Base-by-base conservation (phyloP, 2,888 invertebrate species). In the Cremastinae sp. region DNA sequence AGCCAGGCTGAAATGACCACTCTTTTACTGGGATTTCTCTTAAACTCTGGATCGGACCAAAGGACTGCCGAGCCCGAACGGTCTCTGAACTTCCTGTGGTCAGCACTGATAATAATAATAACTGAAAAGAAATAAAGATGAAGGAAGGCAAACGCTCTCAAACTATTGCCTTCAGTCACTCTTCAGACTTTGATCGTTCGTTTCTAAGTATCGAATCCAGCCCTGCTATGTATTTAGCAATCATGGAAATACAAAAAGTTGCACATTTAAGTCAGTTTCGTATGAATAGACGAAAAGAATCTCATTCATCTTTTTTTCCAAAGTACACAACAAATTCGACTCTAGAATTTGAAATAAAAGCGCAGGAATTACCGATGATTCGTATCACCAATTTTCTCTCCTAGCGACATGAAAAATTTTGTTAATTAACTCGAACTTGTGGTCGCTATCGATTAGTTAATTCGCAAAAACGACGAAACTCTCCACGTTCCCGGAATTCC, bases 11-110 rank as follows among this genome's bases (percentile, higher is more conserved):
- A 28, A 49, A 70, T 64, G 53, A 65, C 53, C 45, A 53, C 53
- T 70, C 36, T 49, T 64, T 53, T 53, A 20, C 51, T 12, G 16
- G 70, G 59, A 49, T 36, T 51, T 70, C 59, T 58, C 53, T 75
- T 54, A 65, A 74, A 64, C 62, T 64, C 74, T 43, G 58, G 51
- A 64, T 64, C 58, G 64, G 59, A 65, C 64, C 70, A 59, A 75
- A 70, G 69, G 64, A 70, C 64, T 74, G 20, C 20, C n/a, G 41
- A 47, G 9, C 22, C 49, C 5, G 16, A 9, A 28, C 10, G 22
- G 38, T 62, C 16, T 9, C 16, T 22, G 38, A 45, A 38, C 38
- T 59, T 58, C 38, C 65, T 45, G 53, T 49, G 28, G 43, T 22
- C 47, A 3, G 70, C 18, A 43, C 58, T 34, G 56, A 74, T 64